Base-by-base conservation (phyloP, 2,113 vertebrate genomes). In the Turnix velox region DNA sequence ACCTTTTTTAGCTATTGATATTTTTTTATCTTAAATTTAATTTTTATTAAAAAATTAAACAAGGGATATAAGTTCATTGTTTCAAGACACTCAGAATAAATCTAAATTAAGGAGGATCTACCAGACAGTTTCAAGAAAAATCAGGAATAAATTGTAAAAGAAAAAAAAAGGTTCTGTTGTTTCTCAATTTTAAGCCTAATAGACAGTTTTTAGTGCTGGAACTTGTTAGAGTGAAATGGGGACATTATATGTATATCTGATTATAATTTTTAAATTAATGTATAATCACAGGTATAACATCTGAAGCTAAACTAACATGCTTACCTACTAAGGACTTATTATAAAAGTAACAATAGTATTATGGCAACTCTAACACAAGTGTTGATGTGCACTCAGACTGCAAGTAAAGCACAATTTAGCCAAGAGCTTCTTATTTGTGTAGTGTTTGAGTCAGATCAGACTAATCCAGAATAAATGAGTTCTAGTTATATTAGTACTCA, bases 371-470 rank as follows among this genome's bases (percentile, higher is more conserved):
- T 67, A 80, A 63, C 25, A 45, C 55, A 90, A 88, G 40, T 27
- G 3, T n/a, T 45, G 22, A 6, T 6, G 6, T 18, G 43, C 23
- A 63, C 39, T 77, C 42, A 88, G 62, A 95, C 55, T 66, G 79
- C 76, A 87, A 95, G 93, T 39, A 84, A 93, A 95, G 87, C 42
- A 51, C 39, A 88, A 43, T 94, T 97, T 95, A 92, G 67, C 62
- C 78, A 94, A 85, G 92, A 95, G 55, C n/a, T 92, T 82, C 73
- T 97, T 87, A 86, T 88, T 73, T 95, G 22, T 33, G 25, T 37
- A 67, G 43, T 30, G 39, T 71, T 87, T 59, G 48, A 84, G 62
- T 88, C 87, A 95, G 63, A 62, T 52, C 35, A 91, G 31, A 77
- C 63, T 92, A 95, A 97, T 88, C 68, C 35, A 92, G 85, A 91